Evolutionary conservation across 2,888 invertebrate genomes (phyloP), one percentile per base, ranked within the genome.

Genomic region (Liodrosophila aerea): DNA sequence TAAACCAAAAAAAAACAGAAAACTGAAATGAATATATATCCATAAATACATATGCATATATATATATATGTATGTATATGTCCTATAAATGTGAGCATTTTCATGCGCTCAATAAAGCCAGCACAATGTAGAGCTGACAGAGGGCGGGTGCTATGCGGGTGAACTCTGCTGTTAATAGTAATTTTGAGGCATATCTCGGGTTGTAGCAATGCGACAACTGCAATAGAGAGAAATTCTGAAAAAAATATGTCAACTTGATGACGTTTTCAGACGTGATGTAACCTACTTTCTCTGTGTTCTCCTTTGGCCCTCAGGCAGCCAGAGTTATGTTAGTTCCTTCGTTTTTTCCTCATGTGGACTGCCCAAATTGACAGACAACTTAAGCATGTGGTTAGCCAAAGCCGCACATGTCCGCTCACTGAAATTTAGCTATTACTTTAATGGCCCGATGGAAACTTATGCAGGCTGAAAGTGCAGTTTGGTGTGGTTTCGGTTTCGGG

Each of bases 191-290:
- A 72, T 74, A 72, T 71, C 69, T 71, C n/a, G n/a, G 59, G 64
- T 37, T 22, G 54, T 52, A 47, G 59, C 52, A 66, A 40, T 52
- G 51, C 33, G 53, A 58, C 44, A 33, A 45, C 57, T 61, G 68
- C 62, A 56, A 59, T 53, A 45, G 13, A 44, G 46, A 16, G 3
- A 29, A 8, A 13, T 43, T 39, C 59, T 71, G 71, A 82, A 71
- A 73, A 76, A 73, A 22, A 22, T 22, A 71, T 73, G 74, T 81
- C 83, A 78, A 76, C 56, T 64, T 73, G 75, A 64, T 70, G 77
- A 76, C 70, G 47, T 64, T 52, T 61, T 61, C 22, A 22, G 22
- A 22, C 22, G 22, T 59, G 74, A 68, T 69, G 58, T 58, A 64
- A 71, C 58, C 64, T 62, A 66, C 65, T 68, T 76, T 49, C 7